Conservation (phyloP, 2,113 vertebrate genomes). For the Plestiodon gilberti region DNA sequence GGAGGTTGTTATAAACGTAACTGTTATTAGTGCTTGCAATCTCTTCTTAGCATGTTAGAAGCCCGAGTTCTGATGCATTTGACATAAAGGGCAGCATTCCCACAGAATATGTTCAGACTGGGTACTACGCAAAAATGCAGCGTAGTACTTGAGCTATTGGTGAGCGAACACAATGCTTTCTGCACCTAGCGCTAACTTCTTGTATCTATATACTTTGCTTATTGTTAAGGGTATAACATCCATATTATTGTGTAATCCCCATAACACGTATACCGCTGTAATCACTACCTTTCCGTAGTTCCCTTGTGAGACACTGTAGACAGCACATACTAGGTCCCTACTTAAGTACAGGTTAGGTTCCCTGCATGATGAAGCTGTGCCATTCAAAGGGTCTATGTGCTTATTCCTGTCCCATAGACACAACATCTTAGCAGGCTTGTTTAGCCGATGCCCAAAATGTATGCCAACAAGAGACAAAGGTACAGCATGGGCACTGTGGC, state of each 20-base stretch:
- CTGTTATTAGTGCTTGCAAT: constrained; percentile 60
- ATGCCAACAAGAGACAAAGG: too few species aligned
- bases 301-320: background rate
- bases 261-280: accelerated
- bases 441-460: too few species aligned
- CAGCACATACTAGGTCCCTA: background rate
- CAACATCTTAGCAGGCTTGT: too few species aligned
- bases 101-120: constrained; percentile 49
- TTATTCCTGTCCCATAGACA: too few species aligned
- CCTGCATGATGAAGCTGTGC: too few species aligned
- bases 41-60: constrained; percentile 50
- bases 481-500: too few species aligned
- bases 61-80: constrained; percentile 61
- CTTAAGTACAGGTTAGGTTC: too few species aligned
- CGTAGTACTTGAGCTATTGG: constrained; percentile 28
- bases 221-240: constrained; percentile 16
- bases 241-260: accelerated
- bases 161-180: background rate
- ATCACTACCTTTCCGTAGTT: background rate
- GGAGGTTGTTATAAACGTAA: constrained; percentile 57
- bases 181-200: background rate
- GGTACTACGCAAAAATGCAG: constrained; percentile 44
- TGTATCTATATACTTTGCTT: background rate
- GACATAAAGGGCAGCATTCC: constrained; percentile 51
- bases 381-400: too few species aligned